These are phyloP conservation scores for Drosophila watanabei DNA, from an alignment of 1,140 invertebrate species.

Conservation along the genomic window DNA sequence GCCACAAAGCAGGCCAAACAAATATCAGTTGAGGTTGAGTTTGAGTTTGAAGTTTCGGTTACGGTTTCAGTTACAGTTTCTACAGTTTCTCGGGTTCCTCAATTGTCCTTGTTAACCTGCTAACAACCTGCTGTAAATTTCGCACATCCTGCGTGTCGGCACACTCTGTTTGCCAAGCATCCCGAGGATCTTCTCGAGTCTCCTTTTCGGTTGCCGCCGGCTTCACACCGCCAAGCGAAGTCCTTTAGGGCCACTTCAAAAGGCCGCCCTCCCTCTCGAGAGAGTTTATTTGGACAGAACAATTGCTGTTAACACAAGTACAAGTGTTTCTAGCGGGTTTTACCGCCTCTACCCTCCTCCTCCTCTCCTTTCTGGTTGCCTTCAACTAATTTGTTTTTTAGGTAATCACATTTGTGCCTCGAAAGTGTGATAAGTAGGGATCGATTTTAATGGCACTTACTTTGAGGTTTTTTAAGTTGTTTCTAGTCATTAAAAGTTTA, in stretches of 20 bases:
- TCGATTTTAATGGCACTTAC: conserved; percentile 34
- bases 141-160: conserved; percentile 63
- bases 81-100: conserved; percentile 2
- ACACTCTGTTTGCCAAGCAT: conserved; percentile 65
- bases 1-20: conserved; percentile 39
- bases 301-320: conserved; percentile 28
- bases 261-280: conserved; percentile 23
- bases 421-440: conserved; percentile 39
- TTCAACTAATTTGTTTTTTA: conserved; percentile 56
- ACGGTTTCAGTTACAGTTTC: conserved; percentile 3
- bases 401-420: conserved; percentile 58
- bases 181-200: conserved; percentile 4
- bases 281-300: conserved; percentile 20
- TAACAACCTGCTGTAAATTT: conserved; percentile 64
- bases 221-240: conserved; percentile 56
- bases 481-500: conserved; percentile 29
- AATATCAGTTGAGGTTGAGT: conserved; percentile 15
- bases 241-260: conserved; percentile 53
- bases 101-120: conserved; percentile 28
- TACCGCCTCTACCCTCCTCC: neutral
- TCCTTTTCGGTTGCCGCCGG: conserved; percentile 21
- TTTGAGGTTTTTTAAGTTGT: conserved; percentile 10
- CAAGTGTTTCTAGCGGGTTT: conserved; percentile 50
- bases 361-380: neutral
- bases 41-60: neutral